Conservation (phyloP, 2,888 invertebrate genomes). For the Cosmia pyralina region DNA sequence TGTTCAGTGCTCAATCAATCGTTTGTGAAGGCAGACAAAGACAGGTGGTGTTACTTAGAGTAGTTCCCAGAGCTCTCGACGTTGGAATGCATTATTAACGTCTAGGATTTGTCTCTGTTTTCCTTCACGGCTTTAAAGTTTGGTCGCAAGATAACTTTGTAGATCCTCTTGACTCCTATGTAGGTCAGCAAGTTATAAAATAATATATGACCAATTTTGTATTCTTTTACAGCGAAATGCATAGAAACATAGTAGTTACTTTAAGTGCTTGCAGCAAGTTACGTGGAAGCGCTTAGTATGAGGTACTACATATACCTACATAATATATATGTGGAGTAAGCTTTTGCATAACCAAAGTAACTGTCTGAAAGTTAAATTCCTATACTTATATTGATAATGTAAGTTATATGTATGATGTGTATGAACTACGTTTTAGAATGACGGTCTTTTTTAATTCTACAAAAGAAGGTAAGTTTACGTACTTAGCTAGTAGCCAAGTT, state of each 20-base stretch:
- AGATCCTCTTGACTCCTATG: background rate
- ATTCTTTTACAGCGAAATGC: background rate
- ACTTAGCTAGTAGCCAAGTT: background rate
- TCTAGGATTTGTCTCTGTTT: constrained; percentile 34
- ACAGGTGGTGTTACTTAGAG: constrained; percentile 48
- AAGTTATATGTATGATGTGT: background rate
- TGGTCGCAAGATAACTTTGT: constrained; percentile 25
- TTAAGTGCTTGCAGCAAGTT: background rate
- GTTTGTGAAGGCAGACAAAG: constrained; percentile 18
- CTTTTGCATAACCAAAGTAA: background rate
- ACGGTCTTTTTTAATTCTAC: background rate
- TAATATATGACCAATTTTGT: background rate
- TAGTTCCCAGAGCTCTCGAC: constrained; percentile 38
- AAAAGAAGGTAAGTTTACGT: background rate
- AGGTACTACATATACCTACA: no score
- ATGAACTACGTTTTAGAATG: background rate
- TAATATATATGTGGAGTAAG: background rate
- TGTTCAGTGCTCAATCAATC: constrained; percentile 28
- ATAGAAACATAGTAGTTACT: background rate
- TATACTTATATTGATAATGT: background rate
- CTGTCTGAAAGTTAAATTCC: background rate
- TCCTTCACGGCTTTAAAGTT: constrained; percentile 23
- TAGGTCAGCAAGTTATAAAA: constrained; percentile 21
- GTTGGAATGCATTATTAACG: constrained; percentile 42
- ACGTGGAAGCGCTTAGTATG: background rate